Evolutionary conservation across 2,888 invertebrate genomes (phyloP).

Genomic region (Stenodera caucasica): DNA sequence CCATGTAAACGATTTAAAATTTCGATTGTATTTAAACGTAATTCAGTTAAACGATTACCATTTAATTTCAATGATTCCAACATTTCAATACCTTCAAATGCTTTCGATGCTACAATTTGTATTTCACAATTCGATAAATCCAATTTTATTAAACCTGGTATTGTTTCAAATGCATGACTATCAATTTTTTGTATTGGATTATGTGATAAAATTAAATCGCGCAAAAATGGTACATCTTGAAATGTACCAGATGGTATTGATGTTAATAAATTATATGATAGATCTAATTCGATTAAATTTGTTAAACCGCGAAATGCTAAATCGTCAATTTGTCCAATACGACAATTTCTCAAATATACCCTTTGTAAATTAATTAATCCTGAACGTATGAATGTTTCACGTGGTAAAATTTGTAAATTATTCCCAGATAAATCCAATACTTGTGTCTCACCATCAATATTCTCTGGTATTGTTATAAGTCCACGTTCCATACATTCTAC

Average conservation of each 20-base stretch:
- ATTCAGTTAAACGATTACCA: conserved; percentile 75
- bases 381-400: conserved; percentile 78
- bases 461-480: conserved; percentile 81
- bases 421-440: conserved; percentile 89
- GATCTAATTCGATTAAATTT: conserved; percentile 86
- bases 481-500: conserved; percentile 86
- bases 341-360: conserved; percentile 80
- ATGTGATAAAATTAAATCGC: conserved; percentile 77
- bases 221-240: conserved; percentile 75
- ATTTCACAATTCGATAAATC: conserved; percentile 84
- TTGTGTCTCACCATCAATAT: conserved; percentile 86
- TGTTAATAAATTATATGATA: conserved; percentile 81
- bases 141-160: conserved; percentile 77
- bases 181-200: conserved; percentile 83
- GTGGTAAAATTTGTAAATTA: conserved; percentile 79
- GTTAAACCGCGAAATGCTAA: conserved; percentile 84
- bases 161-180: conserved; percentile 71
- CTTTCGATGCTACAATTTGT: conserved; percentile 73
- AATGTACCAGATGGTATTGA: conserved; percentile 80
- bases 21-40: conserved; percentile 73
- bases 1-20: conserved; percentile 74
- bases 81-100: conserved; percentile 75
- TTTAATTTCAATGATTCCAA: conserved; percentile 80
- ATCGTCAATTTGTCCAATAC: conserved; percentile 82
- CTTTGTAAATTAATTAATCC: conserved; percentile 85